A percentile compares a stretch with the other conserved stretches of the same genome.
Conservation (phyloP, 2,113 vertebrate species). For the Pygoscelis antarcticus region DNA sequence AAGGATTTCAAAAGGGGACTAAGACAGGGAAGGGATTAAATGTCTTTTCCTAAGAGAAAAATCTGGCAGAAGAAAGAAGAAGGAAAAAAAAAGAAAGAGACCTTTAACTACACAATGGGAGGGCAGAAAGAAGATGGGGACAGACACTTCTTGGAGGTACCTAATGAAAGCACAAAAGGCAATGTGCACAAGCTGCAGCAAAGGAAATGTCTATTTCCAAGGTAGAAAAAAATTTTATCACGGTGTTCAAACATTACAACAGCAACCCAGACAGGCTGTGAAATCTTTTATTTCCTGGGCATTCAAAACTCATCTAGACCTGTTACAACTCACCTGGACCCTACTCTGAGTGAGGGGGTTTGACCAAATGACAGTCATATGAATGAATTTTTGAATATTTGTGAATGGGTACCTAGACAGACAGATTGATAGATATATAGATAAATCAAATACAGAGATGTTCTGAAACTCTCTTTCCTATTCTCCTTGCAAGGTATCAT, state of each 20-base stretch:
- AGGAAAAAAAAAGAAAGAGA: neutral
- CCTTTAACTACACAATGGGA: neutral
- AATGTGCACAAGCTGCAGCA: neutral
- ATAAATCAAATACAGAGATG: neutral
- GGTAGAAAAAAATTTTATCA: neutral
- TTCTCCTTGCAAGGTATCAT: neutral
- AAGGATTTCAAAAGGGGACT: neutral
- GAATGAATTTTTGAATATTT: neutral
- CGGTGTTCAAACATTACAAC: neutral
- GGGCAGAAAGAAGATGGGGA: neutral
- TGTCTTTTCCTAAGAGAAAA: neutral
- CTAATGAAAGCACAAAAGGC: neutral
- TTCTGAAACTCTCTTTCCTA: neutral
- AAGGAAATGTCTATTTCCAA: neutral
- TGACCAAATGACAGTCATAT: neutral
- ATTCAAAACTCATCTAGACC: neutral
- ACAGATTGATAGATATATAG: neutral
- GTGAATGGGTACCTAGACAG: neutral
- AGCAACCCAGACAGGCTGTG: neutral
- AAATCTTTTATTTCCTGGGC: neutral
- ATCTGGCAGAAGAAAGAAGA: neutral
- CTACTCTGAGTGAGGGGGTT: neutral
- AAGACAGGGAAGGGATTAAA: neutral
- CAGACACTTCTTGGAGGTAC: neutral
- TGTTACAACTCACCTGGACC: neutral